A percentile compares a stretch with the other conserved stretches of the same genome.
phyloP scores from a whole-genome alignment of 2,113 vertebrate genomes.

The Plectropomus leopardus region DNA sequence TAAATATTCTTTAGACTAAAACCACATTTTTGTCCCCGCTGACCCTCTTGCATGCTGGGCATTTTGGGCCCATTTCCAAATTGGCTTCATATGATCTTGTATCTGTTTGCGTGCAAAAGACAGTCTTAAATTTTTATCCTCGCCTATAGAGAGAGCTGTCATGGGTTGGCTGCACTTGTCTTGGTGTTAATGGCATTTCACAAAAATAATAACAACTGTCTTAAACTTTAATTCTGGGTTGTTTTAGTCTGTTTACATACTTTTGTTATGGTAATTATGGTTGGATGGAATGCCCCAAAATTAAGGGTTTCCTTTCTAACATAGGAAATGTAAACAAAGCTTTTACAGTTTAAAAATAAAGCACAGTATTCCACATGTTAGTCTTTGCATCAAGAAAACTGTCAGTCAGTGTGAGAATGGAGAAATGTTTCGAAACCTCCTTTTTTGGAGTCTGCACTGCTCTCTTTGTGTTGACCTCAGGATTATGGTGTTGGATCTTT shows the following conservation, averaged over 20 bases:
- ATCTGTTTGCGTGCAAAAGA: conserved; percentile 25
- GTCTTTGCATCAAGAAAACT: not conserved
- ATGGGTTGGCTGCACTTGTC: not conserved
- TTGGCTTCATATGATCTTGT: conserved; percentile 27
- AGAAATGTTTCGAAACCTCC: conserved; percentile 8
- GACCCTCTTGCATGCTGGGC: not conserved
- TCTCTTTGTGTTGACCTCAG: conserved; percentile 10
- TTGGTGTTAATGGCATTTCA: not conserved
- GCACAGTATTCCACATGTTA: not conserved
- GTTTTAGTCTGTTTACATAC: conserved; percentile 10
- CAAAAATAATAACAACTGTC: not conserved
- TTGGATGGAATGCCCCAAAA: conserved; percentile 5
- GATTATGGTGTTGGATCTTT: conserved; percentile 9
- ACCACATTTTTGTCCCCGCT: conserved; percentile 32
- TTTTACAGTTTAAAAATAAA: not conserved
- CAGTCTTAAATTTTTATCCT: not conserved
- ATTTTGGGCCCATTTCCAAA: conserved; percentile 36
- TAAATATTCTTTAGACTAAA: conserved; percentile 48
- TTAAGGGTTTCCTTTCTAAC: not conserved
- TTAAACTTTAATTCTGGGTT: not conserved
- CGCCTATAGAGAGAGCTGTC: not conserved
- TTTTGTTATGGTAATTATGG: not conserved
- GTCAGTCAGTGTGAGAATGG: conserved; percentile 8
- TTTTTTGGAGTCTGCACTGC: not conserved
- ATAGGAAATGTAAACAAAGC: conserved; percentile 17